phyloP scores from a whole-genome alignment of 2,797 vertebrate species.

The Malacoraja senta region DNA sequence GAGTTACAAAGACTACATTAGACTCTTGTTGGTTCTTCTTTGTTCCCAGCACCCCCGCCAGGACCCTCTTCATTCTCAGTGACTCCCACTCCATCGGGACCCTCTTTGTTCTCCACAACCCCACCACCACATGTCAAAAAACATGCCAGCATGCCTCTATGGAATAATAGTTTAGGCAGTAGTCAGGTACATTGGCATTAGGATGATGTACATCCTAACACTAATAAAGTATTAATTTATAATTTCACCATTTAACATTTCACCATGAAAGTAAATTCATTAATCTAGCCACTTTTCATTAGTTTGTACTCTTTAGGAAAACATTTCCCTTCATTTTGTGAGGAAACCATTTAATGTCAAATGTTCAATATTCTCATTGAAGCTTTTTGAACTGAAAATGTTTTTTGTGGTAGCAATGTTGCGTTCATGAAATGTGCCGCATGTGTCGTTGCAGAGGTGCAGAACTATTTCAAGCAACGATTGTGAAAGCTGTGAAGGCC shows the following conservation, averaged over 20 bases:
- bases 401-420: background rate
- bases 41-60: too few relatives aligned
- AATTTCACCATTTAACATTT: background rate
- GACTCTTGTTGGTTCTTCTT: too few relatives aligned
- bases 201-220: background rate
- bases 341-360: background rate
- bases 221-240: background rate
- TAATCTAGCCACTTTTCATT: background rate
- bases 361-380: background rate
- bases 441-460: conserved; percentile 70
- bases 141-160: too few relatives aligned
- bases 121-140: too few relatives aligned
- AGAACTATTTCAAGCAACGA: conserved; percentile 95
- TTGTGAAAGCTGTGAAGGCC: conserved; percentile 92
- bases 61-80: too few relatives aligned
- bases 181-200: too few relatives aligned
- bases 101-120: too few relatives aligned
- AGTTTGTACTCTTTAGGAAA: background rate
- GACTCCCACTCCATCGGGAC: too few relatives aligned
- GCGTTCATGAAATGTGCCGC: background rate
- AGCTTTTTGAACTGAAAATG: background rate
- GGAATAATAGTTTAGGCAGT: too few relatives aligned
- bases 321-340: background rate
- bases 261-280: background rate
- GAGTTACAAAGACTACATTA: too few relatives aligned